phyloP scores from a whole-genome alignment of 2,113 vertebrate species.

The Stigmatopora nigra region DNA sequence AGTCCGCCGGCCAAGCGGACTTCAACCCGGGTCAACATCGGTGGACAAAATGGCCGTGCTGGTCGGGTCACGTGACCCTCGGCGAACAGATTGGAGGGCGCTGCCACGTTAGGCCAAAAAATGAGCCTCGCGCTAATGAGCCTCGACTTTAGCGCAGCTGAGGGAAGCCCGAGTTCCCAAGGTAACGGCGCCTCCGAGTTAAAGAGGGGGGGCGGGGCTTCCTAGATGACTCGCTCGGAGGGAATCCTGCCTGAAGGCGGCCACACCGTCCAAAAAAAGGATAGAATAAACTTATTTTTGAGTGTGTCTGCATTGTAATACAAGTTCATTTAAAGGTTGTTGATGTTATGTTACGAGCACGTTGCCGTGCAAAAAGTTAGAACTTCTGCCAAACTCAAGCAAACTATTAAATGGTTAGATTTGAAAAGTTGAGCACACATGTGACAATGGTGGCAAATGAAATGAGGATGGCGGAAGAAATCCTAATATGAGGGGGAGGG shows the following conservation, averaged over 20 bases:
- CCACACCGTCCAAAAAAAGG: slow-evolving; percentile 68
- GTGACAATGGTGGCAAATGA: slow-evolving; percentile 43
- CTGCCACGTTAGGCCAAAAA: slow-evolving; percentile 27
- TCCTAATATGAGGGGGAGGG: slow-evolving; percentile 22
- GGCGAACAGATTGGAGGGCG: slow-evolving; percentile 53
- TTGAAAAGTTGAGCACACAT: slow-evolving; percentile 36
- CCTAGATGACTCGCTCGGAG: slow-evolving; percentile 75
- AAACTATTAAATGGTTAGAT: slow-evolving; percentile 12
- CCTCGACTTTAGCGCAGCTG: slow-evolving; percentile 53
- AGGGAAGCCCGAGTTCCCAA: slow-evolving; percentile 78
- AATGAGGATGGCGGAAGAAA: slow-evolving; percentile 34
- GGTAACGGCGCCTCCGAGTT: slow-evolving; percentile 70
- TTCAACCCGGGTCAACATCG: slow-evolving; percentile 40
- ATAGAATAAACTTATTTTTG: no score
- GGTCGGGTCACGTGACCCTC: slow-evolving; percentile 38
- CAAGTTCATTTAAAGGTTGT: no score
- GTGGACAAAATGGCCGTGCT: slow-evolving; percentile 30
- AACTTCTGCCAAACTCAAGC: not conserved
- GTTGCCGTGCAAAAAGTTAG: not conserved
- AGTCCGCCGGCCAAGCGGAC: slow-evolving; percentile 63
- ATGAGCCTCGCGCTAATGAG: slow-evolving; percentile 40
- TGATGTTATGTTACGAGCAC: no score
- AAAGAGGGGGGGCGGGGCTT: slow-evolving; percentile 51
- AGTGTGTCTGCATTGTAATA: no score
- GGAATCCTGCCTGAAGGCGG: slow-evolving; percentile 75